Evolutionary conservation across 2,113 vertebrate species (phyloP), one percentile per base, ranked within the genome.

Genomic region (Peromyscus californicus): DNA sequence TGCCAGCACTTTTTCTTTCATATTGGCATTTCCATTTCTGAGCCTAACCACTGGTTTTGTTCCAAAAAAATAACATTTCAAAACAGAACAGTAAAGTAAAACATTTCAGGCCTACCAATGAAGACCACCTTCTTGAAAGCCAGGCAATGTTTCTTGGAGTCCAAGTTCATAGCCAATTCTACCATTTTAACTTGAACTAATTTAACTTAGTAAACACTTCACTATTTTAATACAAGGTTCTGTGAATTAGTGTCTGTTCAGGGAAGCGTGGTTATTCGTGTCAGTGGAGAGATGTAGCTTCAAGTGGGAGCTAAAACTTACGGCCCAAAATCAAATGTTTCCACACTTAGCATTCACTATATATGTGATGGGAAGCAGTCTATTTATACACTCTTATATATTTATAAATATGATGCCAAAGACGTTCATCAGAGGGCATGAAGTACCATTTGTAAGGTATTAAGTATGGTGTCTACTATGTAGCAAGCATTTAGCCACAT

Each of bases 11-110:
- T 95, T 39, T 13, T 87, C 96, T 91, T 96, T 97, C 93, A 91
- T 91, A 94, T 85, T 96, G 94, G 95, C 91, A 95, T 97, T 96
- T 97, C 84, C 97, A 93, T 90, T 89, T 98, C 95, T 96, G 85
- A 97, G 95, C n/a, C 89, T 96, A 78, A 96, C 96, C 96, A 94
- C 65, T 97, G 97, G 89, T 97, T 96, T 94, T 94, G 84, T 75
- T 96, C 96, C 96, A 94, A 97, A 97, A 76, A 98, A 94, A 84
- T 96, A 97, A 97, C 89, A 93, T 93, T 97, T 98, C 97, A 97
- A 92, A 97, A 97, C 85, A 88, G 93, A 97, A 92, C 94, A 72
- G 93, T 96, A 83, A 98, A 96, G 93, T 95, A 67, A 96, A 97
- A 96, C 59, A 97, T 96, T 97, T 97, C 79, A 79, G 95, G 89